Conservation (phyloP, 2,797 vertebrate species). For the Propithecus perrieri region DNA sequence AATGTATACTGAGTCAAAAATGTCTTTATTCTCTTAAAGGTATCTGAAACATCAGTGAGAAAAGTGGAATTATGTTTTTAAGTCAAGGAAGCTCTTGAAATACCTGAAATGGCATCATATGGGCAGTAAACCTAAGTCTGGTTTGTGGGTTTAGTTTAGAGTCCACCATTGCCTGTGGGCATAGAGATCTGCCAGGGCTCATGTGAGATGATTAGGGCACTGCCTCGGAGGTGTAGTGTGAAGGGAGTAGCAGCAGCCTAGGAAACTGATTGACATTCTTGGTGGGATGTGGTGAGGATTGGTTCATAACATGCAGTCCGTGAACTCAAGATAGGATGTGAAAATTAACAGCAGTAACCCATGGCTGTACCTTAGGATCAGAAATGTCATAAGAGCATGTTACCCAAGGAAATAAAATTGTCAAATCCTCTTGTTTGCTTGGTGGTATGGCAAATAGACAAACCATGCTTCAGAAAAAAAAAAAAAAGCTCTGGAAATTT, state of each 20-base stretch:
- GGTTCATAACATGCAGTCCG: neutral
- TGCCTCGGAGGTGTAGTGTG: neutral
- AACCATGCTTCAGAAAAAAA: neutral
- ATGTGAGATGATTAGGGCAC: neutral
- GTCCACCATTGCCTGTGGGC: neutral
- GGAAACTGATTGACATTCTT: neutral
- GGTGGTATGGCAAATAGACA: neutral
- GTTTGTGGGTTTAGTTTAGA: neutral
- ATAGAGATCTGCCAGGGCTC: neutral
- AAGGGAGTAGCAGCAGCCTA: neutral
- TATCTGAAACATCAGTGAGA: constrained; percentile 1
- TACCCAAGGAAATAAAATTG: neutral
- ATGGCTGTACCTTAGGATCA: neutral
- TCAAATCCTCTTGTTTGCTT: neutral
- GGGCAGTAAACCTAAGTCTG: neutral
- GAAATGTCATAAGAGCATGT: neutral
- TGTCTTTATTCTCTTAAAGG: neutral
- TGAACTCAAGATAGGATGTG: neutral
- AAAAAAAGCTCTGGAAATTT: neutral
- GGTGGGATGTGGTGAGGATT: neutral
- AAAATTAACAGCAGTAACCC: constrained; percentile 5
- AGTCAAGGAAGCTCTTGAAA: neutral
- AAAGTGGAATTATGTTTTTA: constrained; percentile 48
- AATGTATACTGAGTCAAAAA: neutral
- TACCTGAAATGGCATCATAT: neutral